phyloP scores from a whole-genome alignment of 1,140 invertebrate genomes.

The Zophobas atratus region DNA sequence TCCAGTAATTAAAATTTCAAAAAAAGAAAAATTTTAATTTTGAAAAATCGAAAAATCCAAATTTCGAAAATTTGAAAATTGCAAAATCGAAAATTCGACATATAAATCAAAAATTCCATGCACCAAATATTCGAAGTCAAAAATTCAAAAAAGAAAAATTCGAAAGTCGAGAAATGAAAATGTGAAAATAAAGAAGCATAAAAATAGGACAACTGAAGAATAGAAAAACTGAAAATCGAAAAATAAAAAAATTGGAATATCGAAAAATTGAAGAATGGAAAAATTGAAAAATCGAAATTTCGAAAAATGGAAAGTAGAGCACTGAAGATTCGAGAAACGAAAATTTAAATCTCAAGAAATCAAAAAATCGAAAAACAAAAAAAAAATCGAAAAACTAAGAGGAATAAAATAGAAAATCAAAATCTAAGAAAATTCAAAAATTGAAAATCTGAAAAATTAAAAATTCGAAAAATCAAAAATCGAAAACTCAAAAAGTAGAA shows the following conservation, averaged over 20 bases:
- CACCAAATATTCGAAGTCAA: neutral
- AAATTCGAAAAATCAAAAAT: too few species aligned
- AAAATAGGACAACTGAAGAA: neutral
- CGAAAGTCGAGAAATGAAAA: neutral
- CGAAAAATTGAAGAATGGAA: neutral
- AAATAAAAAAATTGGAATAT: neutral
- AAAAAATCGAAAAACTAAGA: neutral
- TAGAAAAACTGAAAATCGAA: neutral
- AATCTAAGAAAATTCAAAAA: neutral
- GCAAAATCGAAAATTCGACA: too few species aligned
- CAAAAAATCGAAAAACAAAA: neutral
- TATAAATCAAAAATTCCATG: too few species aligned
- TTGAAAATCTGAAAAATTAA: too few species aligned
- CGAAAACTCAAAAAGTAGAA: too few species aligned
- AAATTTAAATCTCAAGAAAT: neutral
- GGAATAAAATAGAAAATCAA: neutral
- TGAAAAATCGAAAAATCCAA: too few species aligned
- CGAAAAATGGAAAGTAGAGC: neutral
- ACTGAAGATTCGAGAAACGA: neutral
- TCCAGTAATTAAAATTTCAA: too few species aligned
- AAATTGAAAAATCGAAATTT: neutral
- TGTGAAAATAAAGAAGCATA: neutral
- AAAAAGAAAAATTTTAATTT: too few species aligned
- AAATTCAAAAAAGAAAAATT: neutral
- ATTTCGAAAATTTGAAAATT: too few species aligned